A percentile compares a stretch with the other conserved stretches of the same genome.
These are phyloP conservation scores for Agriopis marginaria DNA, from an alignment of 2,888 invertebrate species.

Conservation along the genomic window DNA sequence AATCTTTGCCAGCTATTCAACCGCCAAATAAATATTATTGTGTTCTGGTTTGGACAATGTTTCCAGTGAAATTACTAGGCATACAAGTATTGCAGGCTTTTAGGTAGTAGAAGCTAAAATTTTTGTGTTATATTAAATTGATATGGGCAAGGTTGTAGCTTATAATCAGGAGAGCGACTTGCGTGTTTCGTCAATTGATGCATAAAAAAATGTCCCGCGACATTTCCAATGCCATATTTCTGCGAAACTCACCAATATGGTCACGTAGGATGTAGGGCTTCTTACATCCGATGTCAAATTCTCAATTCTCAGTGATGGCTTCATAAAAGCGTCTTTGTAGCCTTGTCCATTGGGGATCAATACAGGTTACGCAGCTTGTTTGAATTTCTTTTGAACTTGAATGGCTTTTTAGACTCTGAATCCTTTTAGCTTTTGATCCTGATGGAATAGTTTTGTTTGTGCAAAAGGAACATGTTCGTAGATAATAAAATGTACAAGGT, in stretches of 20 bases:
- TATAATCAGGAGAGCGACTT: too few relatives aligned
- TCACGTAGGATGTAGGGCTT: conserved; percentile 21
- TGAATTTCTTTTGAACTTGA: background rate
- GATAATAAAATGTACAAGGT: background rate
- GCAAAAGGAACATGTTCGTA: background rate
- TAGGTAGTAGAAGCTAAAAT: too few relatives aligned
- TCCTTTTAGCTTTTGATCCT: conserved; percentile 10
- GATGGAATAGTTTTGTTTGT: background rate
- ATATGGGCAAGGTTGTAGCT: too few relatives aligned
- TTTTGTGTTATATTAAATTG: too few relatives aligned
- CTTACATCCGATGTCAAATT: conserved; percentile 32
- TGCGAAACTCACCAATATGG: conserved; percentile 45
- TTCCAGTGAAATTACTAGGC: too few relatives aligned
- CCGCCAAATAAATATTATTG: too few relatives aligned
- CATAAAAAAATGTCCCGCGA: conserved; percentile 20
- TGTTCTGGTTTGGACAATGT: too few relatives aligned
- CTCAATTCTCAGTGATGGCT: conserved; percentile 35
- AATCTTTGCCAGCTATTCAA: too few relatives aligned
- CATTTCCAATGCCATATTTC: conserved; percentile 43
- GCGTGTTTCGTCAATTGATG: too few relatives aligned
- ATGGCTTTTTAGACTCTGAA: background rate
- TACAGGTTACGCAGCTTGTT: conserved; percentile 12
- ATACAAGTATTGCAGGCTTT: too few relatives aligned
- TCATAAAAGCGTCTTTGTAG: conserved; percentile 38
- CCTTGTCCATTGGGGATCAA: conserved; percentile 1